A percentile compares a stretch with the other conserved stretches of the same genome.
Conservation (phyloP, 2,113 vertebrate genomes). For the Pandion haliaetus region DNA sequence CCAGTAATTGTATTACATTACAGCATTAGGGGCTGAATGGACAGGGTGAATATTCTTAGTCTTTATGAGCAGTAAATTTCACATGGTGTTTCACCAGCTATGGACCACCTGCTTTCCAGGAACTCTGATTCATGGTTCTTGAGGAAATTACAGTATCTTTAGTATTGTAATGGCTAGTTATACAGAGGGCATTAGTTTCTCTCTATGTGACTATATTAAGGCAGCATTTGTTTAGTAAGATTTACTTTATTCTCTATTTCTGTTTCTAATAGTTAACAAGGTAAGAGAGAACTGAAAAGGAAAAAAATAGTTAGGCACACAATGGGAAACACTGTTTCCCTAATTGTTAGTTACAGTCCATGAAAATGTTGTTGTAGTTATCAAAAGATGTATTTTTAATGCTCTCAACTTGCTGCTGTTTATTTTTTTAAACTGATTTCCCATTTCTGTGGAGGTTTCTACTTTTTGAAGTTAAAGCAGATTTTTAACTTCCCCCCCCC, state of each 20-base stretch:
- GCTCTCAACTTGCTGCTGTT: background rate
- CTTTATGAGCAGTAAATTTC: background rate
- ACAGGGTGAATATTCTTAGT: background rate
- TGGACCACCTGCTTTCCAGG: background rate
- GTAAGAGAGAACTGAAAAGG: background rate
- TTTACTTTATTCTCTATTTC: background rate
- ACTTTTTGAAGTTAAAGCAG: background rate
- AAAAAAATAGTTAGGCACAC: background rate
- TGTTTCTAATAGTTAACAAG: background rate
- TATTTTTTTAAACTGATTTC: background rate
- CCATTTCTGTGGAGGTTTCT: background rate
- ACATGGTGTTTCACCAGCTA: background rate
- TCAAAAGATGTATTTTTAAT: background rate
- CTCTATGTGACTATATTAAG: background rate
- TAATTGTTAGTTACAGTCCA: background rate
- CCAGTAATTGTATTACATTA: background rate
- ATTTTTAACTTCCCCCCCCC: background rate
- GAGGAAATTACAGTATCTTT: background rate
- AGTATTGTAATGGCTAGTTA: background rate
- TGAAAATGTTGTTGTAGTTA: background rate
- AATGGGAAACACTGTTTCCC: background rate
- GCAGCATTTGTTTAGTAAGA: background rate
- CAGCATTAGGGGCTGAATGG: background rate
- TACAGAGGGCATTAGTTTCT: background rate
- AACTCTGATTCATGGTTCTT: background rate